These are phyloP conservation scores for Lycopodina hypogea DNA, from an alignment of 37 sponge, comb jelly and placozoan species.

Conservation along the genomic window DNA sequence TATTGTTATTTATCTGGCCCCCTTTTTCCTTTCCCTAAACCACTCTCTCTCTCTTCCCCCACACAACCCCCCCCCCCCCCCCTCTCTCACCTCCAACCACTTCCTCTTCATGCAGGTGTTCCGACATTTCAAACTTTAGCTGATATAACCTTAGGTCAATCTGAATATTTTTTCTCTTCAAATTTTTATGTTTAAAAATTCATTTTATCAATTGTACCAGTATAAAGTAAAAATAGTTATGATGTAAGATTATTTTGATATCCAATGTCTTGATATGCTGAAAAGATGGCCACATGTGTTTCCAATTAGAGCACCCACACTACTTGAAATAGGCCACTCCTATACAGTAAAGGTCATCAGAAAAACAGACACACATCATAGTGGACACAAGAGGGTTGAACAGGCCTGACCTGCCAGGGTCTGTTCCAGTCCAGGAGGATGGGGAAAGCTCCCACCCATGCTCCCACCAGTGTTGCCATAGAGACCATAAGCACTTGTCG, in stretches of 20 bases:
- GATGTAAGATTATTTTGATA: not conserved
- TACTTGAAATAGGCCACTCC: slow-evolving; percentile 82
- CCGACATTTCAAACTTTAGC: slow-evolving; percentile 45
- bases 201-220: not conserved
- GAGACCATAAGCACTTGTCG: not conserved
- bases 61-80: not conserved
- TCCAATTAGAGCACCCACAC: slow-evolving; percentile 54
- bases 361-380: not conserved
- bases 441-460: slow-evolving; percentile 75
- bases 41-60: no score
- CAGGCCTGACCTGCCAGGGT: slow-evolving; percentile 86
- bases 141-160: not conserved
- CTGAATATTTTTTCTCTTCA: not conserved
- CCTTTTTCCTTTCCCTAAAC: no score
- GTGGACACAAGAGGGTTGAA: not conserved
- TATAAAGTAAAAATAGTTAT: no score
- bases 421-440: slow-evolving; percentile 79
- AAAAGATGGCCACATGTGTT: not conserved
- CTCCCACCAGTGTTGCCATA: slow-evolving; percentile 43
- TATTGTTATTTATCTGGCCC: not conserved
- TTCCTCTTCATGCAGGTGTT: slow-evolving; percentile 31
- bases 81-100: not conserved
- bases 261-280: not conserved
- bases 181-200: not conserved
- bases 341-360: slow-evolving; percentile 14